phyloP scores from a whole-genome alignment of 2,797 vertebrate genomes.

The Chanos chanos region DNA sequence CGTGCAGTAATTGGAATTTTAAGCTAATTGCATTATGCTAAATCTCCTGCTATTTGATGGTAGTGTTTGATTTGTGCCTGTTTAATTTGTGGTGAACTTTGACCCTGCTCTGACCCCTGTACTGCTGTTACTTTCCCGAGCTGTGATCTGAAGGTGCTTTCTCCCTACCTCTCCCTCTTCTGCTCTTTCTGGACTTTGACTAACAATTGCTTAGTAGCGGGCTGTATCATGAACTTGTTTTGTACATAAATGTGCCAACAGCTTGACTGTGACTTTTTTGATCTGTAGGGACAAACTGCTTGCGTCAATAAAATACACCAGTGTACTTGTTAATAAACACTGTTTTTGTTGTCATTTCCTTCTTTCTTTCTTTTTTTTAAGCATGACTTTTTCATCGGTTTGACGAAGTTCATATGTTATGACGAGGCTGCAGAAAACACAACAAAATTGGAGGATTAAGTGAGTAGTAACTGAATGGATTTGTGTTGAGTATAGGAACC shows the following conservation, averaged over 20 bases:
- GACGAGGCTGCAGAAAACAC: too few species aligned
- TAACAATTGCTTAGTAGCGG: constrained; percentile 94
- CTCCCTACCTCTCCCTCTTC: constrained; percentile 75
- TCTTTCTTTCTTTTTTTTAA: too few species aligned
- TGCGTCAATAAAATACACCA: constrained; percentile 97
- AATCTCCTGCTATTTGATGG: constrained; percentile 82
- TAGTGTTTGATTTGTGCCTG: constrained; percentile 94
- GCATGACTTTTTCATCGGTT: too few species aligned
- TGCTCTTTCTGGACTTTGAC: constrained; percentile 95
- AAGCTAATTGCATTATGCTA: constrained; percentile 81
- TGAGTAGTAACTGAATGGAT: too few species aligned
- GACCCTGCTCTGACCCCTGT: constrained; percentile 87
- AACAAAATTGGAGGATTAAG: too few species aligned
- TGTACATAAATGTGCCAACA: constrained; percentile 99
- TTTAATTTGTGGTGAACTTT: constrained; percentile 93
- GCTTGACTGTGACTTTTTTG: constrained; percentile 98
- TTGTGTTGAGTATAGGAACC: too few species aligned
- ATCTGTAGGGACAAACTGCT: constrained; percentile 99
- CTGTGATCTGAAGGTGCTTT: constrained; percentile 68
- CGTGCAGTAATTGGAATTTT: constrained; percentile 89
- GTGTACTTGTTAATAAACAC: constrained; percentile 88
- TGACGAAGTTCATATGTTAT: too few species aligned
- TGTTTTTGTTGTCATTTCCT: constrained; percentile 24
- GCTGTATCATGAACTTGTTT: constrained; percentile 95
- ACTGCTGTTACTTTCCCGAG: constrained; percentile 78